Percentiles rank a stretch among this genome's conserved stretches.
phyloP scores from a whole-genome alignment of 2,888 invertebrate species.

The Charanyca ferruginea region DNA sequence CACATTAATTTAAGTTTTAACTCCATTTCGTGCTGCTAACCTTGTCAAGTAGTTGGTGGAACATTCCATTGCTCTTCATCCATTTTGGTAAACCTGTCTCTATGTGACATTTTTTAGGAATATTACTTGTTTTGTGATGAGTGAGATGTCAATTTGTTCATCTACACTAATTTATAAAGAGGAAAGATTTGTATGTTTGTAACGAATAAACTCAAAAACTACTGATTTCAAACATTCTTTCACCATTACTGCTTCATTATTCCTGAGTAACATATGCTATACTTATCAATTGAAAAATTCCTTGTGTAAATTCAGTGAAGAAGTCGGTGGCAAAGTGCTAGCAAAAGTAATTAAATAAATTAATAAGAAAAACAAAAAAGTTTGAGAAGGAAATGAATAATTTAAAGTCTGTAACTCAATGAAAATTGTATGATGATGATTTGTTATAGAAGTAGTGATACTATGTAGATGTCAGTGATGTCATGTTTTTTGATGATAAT shows the following conservation, averaged over 20 bases:
- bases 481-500: neutral
- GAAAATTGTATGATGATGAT: neutral
- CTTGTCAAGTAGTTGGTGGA: conserved; percentile 14
- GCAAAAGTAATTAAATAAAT: no score
- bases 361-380: neutral
- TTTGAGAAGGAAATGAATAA: no score
- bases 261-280: no score
- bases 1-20: conserved; percentile 46
- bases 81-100: conserved; percentile 1
- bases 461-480: neutral
- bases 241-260: no score
- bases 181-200: no score
- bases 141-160: neutral
- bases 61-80: conserved; percentile 22
- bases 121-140: neutral
- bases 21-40: conserved; percentile 7
- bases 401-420: neutral
- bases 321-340: no score
- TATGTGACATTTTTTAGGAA: neutral
- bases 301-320: no score
- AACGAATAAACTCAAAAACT: no score
- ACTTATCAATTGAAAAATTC: no score
- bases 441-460: neutral
- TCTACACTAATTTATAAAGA: no score
- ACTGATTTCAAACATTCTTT: no score